Base-by-base conservation (phyloP, 2,797 vertebrate genomes). In the Phoebastria nigripes region DNA sequence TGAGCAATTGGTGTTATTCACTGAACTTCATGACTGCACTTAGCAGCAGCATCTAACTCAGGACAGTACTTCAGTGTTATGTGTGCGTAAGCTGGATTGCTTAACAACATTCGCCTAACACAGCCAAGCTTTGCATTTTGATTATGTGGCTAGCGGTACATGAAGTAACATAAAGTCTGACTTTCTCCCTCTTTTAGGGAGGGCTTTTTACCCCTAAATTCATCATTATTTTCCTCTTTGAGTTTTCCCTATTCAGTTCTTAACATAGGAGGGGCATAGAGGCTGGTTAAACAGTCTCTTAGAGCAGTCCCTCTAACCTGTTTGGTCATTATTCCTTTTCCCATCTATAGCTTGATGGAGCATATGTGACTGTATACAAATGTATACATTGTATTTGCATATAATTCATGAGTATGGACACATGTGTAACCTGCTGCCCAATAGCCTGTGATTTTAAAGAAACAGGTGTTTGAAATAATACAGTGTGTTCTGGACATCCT, bases 1-100 rank as follows among this genome's bases (percentile, higher is more conserved):
- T 93, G 96, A 95, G 96, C 67, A 93, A 92, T 71, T 94, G 84
- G 29, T 58, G 33, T 87, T 96, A 31, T 12, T 96, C 56, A 24
- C 37, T 61, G 37, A 63, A 56, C 52, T 93, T 82, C 37, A 18
- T 33, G 83, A 31, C 54, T 80, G 28, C 39, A 2, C 22, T 66
- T 44, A 80, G 37, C 66, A 88, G 79, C 49, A 82, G 47, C 47
- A 42, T n/a, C 20, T 56, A 33, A 56, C 84, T 82, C 71, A 82
- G 83, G 89, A 59, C 81, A 62, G 47, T 37, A 25, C 49, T 84
- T 70, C 26, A 77, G 83, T 0, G 0, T 41, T 65, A 3, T 0
- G 22, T 39, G 26, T 33, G 66, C 1, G 0, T 46, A 7, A 55
- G n/a, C 69, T 63, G 83, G 22, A 21, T 78, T 63, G 25, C 47